Evolutionary conservation across 2,113 vertebrate genomes (phyloP).

Genomic region (Peucedramus taeniatus): DNA sequence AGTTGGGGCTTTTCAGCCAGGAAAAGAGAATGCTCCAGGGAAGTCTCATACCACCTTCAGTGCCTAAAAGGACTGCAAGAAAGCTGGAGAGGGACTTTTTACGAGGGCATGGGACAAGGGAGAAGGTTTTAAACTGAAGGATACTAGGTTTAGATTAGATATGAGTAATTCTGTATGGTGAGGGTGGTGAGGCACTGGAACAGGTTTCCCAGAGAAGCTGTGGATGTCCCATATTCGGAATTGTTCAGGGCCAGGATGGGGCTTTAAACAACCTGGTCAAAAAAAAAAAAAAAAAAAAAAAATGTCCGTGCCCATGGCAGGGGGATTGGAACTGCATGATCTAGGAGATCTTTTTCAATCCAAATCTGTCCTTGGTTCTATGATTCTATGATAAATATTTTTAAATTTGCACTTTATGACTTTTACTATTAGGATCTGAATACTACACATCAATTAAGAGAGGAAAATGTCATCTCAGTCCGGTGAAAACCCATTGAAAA

Average conservation of each 20-base stretch:
- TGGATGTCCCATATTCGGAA: neutral
- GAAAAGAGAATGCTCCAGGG: neutral
- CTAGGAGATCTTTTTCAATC: neutral
- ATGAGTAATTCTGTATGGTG: neutral
- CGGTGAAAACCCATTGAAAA: neutral
- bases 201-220: neutral
- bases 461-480: neutral
- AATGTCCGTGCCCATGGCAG: fast-evolving
- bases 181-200: neutral
- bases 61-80: neutral
- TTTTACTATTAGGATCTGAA: neutral
- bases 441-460: neutral
- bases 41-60: neutral
- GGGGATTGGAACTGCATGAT: neutral
- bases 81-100: neutral
- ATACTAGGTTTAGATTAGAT: neutral
- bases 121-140: neutral
- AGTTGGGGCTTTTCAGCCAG: neutral
- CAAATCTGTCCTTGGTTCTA: neutral
- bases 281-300: neutral
- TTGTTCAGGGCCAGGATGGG: no score
- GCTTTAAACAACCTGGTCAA: neutral
- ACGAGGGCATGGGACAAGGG: neutral
- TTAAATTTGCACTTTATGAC: neutral
- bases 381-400: neutral